Conservation (phyloP, 1,140 invertebrate genomes). For the Tetraneura akinire region DNA sequence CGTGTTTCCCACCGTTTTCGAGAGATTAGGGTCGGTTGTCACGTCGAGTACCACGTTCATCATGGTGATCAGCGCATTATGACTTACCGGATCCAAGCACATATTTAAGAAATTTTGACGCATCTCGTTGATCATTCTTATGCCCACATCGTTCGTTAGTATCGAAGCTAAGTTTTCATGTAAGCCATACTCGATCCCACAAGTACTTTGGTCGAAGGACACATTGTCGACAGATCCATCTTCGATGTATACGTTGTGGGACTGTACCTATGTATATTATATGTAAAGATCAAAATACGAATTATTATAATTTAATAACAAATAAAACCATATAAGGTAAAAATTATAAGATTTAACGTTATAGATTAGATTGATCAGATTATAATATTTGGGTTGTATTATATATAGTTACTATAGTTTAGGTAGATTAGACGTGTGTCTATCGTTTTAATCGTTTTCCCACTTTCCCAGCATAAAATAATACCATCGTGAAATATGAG, state of each 20-base stretch:
- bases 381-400: too few species aligned
- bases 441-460: too few species aligned
- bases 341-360: too few species aligned
- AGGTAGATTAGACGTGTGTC: too few species aligned
- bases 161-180: not conserved
- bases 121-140: not conserved
- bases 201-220: not conserved
- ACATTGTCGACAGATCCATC: not conserved
- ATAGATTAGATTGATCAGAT: too few species aligned
- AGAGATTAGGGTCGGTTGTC: not conserved
- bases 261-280: too few species aligned
- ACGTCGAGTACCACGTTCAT: not conserved
- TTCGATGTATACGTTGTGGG: not conserved
- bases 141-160: not conserved
- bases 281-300: too few species aligned
- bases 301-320: too few species aligned
- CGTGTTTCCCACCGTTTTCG: not conserved
- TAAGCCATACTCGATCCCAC: not conserved
- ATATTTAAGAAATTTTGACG: not conserved
- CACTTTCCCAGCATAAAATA: too few species aligned
- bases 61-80: not conserved
- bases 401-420: too few species aligned
- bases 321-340: too few species aligned
- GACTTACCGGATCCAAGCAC: not conserved
- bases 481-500: too few species aligned